Base-by-base conservation (phyloP, 2,888 invertebrate genomes). In the Microctonus hyperodae region DNA sequence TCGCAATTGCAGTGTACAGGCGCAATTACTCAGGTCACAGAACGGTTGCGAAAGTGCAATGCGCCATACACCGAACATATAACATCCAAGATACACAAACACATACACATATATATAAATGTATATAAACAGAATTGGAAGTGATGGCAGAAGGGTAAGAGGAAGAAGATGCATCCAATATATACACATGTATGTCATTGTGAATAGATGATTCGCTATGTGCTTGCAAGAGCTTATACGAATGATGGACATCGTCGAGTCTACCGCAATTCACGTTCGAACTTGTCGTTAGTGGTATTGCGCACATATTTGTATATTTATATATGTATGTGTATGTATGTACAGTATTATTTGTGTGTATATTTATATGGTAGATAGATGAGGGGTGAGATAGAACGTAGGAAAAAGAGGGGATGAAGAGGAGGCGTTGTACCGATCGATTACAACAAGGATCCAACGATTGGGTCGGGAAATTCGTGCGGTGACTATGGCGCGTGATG, bases 21-120 rank as follows among this genome's bases (percentile, higher is more conserved):
- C 16, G 33, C 53, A 65, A 65, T 65, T 61, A 65, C 60, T 65
- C 55, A 60, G 59, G 53, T 60, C 40, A 37, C 37, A 62, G 62
- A 53, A 35, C 25, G 25, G 53, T 35, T 53, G 37, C 22, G 51
- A 62, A 55, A 50, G 60, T 22, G 50, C 20, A 31, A 44, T 16
- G 44, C 16, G n/a, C 44, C n/a, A 44, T 44, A 7, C 16, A 44
- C 16, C 16, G 16, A 20, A 44, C 9, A 37, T n/a, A 44, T 44
- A 44, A 44, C 44, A n/a, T n/a, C 0, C n/a, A 13, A 4, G 3
- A 37, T 1, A 0, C n/a, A 37, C n/a, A 0, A n/a, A 37, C n/a
- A 37, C 3, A 13, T 37, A 37, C 37, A 37, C n/a, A 2, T 37
- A 37, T 37, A n/a, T 37, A 20, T 44, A 7, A n/a, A n/a, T 20